A percentile compares a stretch with the other conserved stretches of the same genome.
Conservation (phyloP, 2,888 invertebrate genomes). For the Drosophila neonasuta region DNA sequence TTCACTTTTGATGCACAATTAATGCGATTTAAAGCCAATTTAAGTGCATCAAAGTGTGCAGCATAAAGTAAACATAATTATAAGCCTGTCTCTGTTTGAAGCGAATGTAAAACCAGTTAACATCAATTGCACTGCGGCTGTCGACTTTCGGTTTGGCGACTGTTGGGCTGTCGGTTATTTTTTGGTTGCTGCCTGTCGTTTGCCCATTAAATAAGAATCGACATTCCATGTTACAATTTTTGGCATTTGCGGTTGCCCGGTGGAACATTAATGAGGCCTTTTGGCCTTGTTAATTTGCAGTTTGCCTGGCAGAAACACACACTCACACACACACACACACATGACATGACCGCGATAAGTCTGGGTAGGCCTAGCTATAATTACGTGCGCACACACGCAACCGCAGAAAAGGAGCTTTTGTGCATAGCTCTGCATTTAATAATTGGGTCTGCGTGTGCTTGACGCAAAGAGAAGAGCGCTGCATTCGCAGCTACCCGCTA, state of each 20-base stretch:
- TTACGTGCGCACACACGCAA: slow-evolving; percentile 36
- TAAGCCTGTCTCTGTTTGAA: slow-evolving; percentile 13
- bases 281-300: slow-evolving; percentile 59
- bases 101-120: slow-evolving; percentile 26
- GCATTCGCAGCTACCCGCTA: slow-evolving; percentile 39
- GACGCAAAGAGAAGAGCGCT: slow-evolving; percentile 5
- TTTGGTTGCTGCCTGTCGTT: slow-evolving; percentile 6
- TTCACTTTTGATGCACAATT: slow-evolving; percentile 14
- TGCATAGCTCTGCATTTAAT: slow-evolving; percentile 39
- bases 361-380: slow-evolving; percentile 58
- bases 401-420: slow-evolving; percentile 11
- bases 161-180: slow-evolving; percentile 7
- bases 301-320: slow-evolving; percentile 15
- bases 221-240: slow-evolving; percentile 58
- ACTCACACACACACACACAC: neutral
- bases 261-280: slow-evolving; percentile 64
- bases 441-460: slow-evolving; percentile 43
- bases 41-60: slow-evolving; percentile 33
- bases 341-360: slow-evolving; percentile 35
- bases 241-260: slow-evolving; percentile 54
- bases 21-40: slow-evolving; percentile 24
- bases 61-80: slow-evolving; percentile 37
- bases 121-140: slow-evolving; percentile 34
- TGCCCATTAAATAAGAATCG: slow-evolving; percentile 60
- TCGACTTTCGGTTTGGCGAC: neutral